Evolutionary conservation across 2,797 vertebrate genomes (phyloP).

Genomic region (Sphenodon punctatus): DNA sequence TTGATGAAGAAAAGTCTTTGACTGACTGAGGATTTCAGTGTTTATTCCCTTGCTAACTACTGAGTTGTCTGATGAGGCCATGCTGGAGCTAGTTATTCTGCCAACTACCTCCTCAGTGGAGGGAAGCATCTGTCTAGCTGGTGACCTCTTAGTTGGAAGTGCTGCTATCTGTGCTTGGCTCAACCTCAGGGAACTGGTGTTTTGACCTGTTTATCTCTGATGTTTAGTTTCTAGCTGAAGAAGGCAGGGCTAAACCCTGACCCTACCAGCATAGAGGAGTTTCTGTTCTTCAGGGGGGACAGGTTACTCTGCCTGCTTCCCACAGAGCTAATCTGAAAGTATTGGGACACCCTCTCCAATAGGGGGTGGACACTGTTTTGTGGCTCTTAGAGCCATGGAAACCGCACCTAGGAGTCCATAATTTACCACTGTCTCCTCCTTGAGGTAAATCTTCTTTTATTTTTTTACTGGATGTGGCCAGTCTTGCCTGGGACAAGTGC

Average conservation of each 20-base stretch:
- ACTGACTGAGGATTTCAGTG: not conserved
- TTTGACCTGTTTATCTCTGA: not conserved
- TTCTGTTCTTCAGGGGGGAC: not conserved
- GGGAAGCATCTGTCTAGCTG: not conserved
- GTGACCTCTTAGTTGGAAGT: not conserved
- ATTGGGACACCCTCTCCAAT: not conserved
- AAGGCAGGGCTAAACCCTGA: rapidly evolving
- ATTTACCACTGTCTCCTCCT: not conserved
- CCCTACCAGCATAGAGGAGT: not conserved
- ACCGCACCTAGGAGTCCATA: not conserved
- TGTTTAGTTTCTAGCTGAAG: slow-evolving; percentile 23
- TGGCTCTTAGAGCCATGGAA: not conserved
- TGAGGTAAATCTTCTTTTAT: no score
- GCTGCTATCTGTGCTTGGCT: not conserved
- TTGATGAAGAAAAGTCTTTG: not conserved
- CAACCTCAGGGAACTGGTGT: not conserved
- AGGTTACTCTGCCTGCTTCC: no score
- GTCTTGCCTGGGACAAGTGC: slow-evolving; percentile 37
- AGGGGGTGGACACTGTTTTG: not conserved
- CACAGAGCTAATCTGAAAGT: not conserved
- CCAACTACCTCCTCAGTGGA: not conserved
- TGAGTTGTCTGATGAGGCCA: no score
- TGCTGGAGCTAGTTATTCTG: not conserved
- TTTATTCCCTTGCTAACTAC: not conserved
- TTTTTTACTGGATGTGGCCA: not conserved